Conservation (phyloP, 2,797 vertebrate species). For the Choloepus didactylus region DNA sequence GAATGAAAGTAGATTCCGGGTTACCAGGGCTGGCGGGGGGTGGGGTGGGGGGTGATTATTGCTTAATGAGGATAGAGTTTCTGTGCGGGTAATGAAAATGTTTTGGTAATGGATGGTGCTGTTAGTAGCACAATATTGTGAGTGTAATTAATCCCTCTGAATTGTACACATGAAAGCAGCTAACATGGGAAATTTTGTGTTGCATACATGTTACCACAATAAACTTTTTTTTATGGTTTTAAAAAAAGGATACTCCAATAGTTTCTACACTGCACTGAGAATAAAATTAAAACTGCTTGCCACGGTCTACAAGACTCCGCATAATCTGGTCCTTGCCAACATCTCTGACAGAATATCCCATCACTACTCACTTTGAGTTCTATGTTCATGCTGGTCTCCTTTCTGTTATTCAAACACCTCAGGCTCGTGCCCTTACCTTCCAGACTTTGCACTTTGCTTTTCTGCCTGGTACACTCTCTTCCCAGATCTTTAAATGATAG, state of each 20-base stretch:
- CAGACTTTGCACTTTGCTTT: neutral
- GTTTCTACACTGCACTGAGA: neutral
- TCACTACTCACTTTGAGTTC: neutral
- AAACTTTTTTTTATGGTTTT: no score
- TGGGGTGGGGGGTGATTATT: no score
- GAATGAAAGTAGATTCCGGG: no score
- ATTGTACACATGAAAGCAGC: no score
- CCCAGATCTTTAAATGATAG: neutral
- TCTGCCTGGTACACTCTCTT: constrained; percentile 39
- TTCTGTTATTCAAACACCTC: neutral
- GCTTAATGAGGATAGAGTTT: no score
- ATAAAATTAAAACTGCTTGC: constrained; percentile 26
- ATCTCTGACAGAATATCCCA: neutral
- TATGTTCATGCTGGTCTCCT: neutral
- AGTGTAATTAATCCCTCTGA: no score
- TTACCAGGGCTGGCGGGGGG: no score
- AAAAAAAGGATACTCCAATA: neutral
- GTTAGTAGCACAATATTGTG: no score
- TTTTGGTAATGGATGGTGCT: no score
- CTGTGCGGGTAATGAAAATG: no score
- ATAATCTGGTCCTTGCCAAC: neutral
- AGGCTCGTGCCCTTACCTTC: neutral
- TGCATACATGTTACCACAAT: no score
- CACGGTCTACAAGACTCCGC: neutral
- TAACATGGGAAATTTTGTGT: no score